These are phyloP conservation scores for Tipula helvola DNA, from an alignment of 2,888 invertebrate genomes.

Conservation along the genomic window DNA sequence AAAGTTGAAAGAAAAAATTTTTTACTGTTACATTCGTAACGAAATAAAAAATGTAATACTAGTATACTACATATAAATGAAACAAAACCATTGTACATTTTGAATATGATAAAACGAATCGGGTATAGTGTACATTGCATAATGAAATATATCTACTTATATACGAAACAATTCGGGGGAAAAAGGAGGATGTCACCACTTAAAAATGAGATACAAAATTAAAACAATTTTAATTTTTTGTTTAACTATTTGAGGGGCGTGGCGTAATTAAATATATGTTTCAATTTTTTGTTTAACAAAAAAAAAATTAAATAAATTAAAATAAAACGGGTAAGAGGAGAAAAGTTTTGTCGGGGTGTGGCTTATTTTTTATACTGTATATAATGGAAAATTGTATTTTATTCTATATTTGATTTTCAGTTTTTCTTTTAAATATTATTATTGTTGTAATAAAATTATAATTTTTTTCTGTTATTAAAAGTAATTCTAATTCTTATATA, in stretches of 20 bases:
- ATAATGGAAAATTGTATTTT: neutral
- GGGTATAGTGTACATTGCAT: neutral
- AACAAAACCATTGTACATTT: neutral
- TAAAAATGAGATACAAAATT: slow-evolving; percentile 5
- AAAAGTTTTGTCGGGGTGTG: neutral
- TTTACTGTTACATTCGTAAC: slow-evolving; percentile 5
- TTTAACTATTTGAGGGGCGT: neutral
- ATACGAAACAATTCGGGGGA: neutral
- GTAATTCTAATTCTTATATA: neutral
- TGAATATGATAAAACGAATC: neutral
- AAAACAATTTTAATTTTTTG: slow-evolving; percentile 5
- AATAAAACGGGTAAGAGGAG: neutral
- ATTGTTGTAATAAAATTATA: neutral
- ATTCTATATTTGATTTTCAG: neutral
- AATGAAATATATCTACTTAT: neutral
- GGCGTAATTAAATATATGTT: neutral
- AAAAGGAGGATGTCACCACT: slow-evolving; percentile 7
- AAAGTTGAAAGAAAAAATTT: neutral
- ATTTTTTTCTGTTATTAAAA: neutral
- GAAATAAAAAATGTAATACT: neutral
- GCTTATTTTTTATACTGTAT: neutral
- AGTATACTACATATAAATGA: neutral
- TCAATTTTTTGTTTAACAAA: neutral
- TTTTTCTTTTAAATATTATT: neutral
- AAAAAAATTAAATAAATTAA: neutral